Conservation (phyloP, 2,113 vertebrate species). For the Tragelaphus buxtoni region DNA sequence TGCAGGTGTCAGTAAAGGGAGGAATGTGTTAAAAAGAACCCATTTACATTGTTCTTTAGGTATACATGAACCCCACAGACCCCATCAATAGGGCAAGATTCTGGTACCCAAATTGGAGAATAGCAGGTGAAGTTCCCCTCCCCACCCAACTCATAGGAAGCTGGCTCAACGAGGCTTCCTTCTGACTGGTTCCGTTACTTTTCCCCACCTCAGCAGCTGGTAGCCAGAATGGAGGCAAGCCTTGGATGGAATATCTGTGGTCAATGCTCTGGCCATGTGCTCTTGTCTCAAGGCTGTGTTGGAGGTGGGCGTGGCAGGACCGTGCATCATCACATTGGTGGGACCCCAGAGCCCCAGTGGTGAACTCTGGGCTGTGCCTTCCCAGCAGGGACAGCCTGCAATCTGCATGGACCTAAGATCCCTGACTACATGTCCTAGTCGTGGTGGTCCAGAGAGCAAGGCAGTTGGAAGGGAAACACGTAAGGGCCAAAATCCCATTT, state of each 20-base stretch:
- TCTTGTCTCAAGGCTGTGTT: neutral
- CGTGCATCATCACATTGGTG: fast-evolving
- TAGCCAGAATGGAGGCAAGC: neutral
- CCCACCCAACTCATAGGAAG: too few species aligned
- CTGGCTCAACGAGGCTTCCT: neutral
- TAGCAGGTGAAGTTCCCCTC: neutral
- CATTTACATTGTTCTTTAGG: neutral
- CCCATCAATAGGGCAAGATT: neutral
- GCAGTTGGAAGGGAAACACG: neutral
- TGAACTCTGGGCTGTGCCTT: neutral
- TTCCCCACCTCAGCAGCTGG: too few species aligned
- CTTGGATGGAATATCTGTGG: too few species aligned
- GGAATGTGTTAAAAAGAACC: neutral
- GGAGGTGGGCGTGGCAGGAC: neutral
- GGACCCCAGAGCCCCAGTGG: neutral
- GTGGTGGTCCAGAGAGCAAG: neutral
- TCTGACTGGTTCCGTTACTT: neutral
- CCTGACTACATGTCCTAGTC: neutral
- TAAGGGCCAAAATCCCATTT: neutral
- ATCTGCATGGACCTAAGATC: neutral
- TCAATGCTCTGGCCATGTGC: fast-evolving
- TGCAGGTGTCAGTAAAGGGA: neutral
- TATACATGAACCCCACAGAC: too few species aligned
- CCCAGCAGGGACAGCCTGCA: neutral
- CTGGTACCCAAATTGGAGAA: neutral